These are phyloP conservation scores for Dallia pectoralis DNA, from an alignment of 2,797 vertebrate genomes.

Conservation along the genomic window DNA sequence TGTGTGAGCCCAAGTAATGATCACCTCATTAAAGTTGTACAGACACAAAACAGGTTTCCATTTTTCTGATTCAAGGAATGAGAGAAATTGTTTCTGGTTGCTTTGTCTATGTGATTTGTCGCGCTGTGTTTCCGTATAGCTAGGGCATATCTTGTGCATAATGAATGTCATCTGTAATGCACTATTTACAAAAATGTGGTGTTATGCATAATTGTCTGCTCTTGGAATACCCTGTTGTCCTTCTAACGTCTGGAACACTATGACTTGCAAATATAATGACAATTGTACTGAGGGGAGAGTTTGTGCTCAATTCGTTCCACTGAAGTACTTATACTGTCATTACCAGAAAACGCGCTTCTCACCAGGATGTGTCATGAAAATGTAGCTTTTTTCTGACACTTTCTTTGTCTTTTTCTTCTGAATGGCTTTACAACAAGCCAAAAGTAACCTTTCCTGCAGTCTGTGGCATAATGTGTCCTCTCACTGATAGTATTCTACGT, in stretches of 20 bases:
- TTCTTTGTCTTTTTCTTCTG: slow-evolving; percentile 26
- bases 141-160: not conserved
- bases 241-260: not conserved
- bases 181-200: not conserved
- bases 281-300: not conserved
- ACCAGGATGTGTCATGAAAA: not conserved
- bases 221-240: not conserved
- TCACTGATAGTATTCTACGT: slow-evolving; percentile 42
- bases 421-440: slow-evolving; percentile 25
- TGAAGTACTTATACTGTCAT: not conserved
- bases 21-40: slow-evolving; percentile 15
- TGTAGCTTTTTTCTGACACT: not conserved
- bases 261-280: not conserved
- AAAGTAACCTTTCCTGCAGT: slow-evolving; percentile 38
- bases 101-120: not conserved
- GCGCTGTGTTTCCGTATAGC: not conserved
- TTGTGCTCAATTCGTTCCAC: not conserved
- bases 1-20: slow-evolving; percentile 15
- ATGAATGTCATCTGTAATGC: not conserved
- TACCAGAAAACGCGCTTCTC: not conserved
- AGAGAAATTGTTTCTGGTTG: not conserved
- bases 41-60: slow-evolving; percentile 4
- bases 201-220: not conserved
- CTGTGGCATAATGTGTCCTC: slow-evolving; percentile 31
- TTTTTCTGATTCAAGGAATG: not conserved